Evolutionary conservation across 2,888 invertebrate species (phyloP).

Genomic region (Allophyes oxyacanthae): DNA sequence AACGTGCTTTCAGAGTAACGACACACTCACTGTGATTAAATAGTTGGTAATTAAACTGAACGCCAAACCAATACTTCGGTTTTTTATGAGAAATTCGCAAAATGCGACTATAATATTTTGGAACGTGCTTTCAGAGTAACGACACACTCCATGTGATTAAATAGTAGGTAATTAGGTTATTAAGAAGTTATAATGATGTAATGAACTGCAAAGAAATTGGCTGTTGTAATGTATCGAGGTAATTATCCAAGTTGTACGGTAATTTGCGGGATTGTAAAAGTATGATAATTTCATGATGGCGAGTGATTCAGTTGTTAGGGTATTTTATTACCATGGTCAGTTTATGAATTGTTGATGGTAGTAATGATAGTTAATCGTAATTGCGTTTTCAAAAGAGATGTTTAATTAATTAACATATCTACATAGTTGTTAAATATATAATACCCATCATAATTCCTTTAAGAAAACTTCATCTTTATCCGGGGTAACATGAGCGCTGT

Average conservation of each 20-base stretch:
- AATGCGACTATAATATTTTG: conserved; percentile 75
- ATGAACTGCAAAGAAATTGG: conserved; percentile 36
- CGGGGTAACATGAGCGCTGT: too few species aligned
- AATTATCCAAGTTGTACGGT: conserved; percentile 9
- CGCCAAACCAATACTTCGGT: conserved; percentile 73
- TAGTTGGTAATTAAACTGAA: conserved; percentile 64
- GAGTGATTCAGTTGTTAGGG: background rate
- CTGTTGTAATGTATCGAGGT: conserved; percentile 16
- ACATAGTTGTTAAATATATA: too few species aligned
- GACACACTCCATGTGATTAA: conserved; percentile 55
- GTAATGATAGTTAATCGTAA: too few species aligned
- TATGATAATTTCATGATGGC: conserved; percentile 1
- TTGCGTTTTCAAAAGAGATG: too few species aligned
- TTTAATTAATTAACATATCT: too few species aligned
- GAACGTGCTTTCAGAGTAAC: conserved; percentile 65
- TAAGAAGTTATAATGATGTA: conserved; percentile 39
- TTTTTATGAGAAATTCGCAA: conserved; percentile 83
- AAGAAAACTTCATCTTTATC: too few species aligned
- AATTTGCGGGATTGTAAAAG: conserved; percentile 14
- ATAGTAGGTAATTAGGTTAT: conserved; percentile 40
- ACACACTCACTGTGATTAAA: conserved; percentile 55
- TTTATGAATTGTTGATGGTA: too few species aligned
- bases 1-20: conserved; percentile 64
- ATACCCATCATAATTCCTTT: too few species aligned
- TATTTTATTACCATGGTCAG: background rate